Percentiles rank a stretch among this genome's conserved stretches.
These are phyloP conservation scores for Thalassarche chlororhynchos DNA, from an alignment of 2,113 vertebrate species.

Conservation along the genomic window DNA sequence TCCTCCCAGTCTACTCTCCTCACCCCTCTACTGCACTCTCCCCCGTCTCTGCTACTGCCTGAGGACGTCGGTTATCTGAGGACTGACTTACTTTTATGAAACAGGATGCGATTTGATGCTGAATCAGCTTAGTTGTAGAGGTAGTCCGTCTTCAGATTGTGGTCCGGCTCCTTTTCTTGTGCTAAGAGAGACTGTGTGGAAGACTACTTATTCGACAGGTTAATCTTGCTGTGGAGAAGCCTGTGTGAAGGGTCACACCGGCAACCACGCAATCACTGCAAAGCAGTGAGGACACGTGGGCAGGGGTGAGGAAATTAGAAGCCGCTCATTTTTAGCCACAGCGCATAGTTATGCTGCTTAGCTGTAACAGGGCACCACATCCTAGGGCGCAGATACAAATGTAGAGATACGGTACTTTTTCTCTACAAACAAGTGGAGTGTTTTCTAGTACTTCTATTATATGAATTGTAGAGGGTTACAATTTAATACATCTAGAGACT, in stretches of 20 bases:
- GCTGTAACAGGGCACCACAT: neutral
- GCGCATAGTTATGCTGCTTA: neutral
- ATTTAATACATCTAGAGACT: neutral
- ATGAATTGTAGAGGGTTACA: neutral
- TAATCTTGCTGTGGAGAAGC: neutral
- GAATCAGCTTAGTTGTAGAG: neutral
- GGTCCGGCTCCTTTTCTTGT: neutral
- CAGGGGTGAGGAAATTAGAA: neutral
- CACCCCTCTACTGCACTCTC: neutral
- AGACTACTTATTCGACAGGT: neutral
- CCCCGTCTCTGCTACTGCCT: neutral
- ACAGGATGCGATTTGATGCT: neutral
- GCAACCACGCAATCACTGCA: neutral
- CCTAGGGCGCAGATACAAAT: rapidly evolving
- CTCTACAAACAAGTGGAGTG: neutral
- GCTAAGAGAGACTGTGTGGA: neutral
- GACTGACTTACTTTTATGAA: neutral
- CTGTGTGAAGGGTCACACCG: neutral
- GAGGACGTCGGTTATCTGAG: rapidly evolving
- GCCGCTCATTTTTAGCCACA: neutral
- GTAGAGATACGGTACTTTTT: neutral
- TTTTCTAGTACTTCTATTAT: neutral
- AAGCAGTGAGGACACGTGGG: neutral
- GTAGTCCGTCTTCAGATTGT: neutral
- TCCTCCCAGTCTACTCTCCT: neutral